phyloP scores from a whole-genome alignment of 37 sponge, comb jelly and placozoan genomes.

The Tethya wilhelma region DNA sequence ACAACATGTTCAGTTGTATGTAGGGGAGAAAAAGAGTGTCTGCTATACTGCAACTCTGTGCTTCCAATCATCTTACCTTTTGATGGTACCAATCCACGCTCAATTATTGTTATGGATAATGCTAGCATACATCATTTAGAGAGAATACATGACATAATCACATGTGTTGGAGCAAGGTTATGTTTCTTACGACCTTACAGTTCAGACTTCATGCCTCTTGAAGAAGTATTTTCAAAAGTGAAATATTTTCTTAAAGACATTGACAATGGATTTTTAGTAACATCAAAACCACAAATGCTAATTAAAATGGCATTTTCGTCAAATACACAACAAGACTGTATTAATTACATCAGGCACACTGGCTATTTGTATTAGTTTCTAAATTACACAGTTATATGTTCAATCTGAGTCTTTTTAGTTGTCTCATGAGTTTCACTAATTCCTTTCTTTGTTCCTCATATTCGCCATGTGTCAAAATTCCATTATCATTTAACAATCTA shows the following conservation, averaged over 20 bases:
- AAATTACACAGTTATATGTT: too few relatives aligned
- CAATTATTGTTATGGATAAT: too few relatives aligned
- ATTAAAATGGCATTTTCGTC: conserved; percentile 7
- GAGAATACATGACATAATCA: too few relatives aligned
- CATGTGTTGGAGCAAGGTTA: too few relatives aligned
- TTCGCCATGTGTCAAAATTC: background rate
- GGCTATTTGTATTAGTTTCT: background rate
- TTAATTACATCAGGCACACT: conserved; percentile 1
- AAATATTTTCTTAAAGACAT: conserved; percentile 1
- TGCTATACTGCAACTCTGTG: background rate
- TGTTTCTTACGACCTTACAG: too few relatives aligned
- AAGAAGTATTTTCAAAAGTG: background rate
- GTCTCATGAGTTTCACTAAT: background rate
- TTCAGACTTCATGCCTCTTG: too few relatives aligned
- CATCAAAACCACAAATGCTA: background rate
- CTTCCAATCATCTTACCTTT: conserved; percentile 3
- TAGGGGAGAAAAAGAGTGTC: background rate
- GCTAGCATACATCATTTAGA: too few relatives aligned
- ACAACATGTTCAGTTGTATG: background rate
- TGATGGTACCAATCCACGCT: too few relatives aligned
- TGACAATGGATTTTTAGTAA: background rate
- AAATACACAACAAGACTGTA: background rate
- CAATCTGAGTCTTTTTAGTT: background rate
- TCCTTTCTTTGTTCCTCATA: background rate
- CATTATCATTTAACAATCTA: background rate